Evolutionary conservation across 2,888 invertebrate genomes (phyloP).

Genomic region (Spodoptera littoralis): DNA sequence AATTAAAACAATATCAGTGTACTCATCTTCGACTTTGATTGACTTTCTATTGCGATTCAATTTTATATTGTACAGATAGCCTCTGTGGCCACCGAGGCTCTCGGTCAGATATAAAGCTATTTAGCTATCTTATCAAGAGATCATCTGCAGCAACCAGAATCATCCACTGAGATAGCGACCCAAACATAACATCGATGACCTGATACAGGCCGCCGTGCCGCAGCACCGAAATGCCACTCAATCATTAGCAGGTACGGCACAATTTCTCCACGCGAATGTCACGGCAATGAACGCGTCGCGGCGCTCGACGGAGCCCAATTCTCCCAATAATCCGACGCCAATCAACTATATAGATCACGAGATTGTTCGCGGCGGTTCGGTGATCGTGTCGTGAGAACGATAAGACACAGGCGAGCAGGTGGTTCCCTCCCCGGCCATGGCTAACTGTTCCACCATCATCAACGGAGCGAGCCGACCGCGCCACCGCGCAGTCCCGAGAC

Average conservation of each 20-base stretch:
- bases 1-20: conserved; percentile 64
- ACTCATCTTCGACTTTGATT: conserved; percentile 75
- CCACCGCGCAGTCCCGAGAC: conserved; percentile 80
- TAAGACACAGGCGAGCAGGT: conserved; percentile 81
- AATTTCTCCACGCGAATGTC: conserved; percentile 84
- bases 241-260: conserved; percentile 64
- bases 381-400: conserved; percentile 86
- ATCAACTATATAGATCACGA: conserved; percentile 86
- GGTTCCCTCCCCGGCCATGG: conserved; percentile 83
- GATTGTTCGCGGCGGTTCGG: conserved; percentile 80
- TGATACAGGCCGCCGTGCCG: conserved; percentile 60
- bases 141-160: conserved; percentile 68
- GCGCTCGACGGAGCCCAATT: conserved; percentile 77
- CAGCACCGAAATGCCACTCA: conserved; percentile 78
- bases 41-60: conserved; percentile 84
- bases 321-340: conserved; percentile 82
- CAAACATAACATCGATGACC: conserved; percentile 79
- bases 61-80: conserved; percentile 77
- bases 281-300: conserved; percentile 76
- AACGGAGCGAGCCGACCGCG: conserved; percentile 74
- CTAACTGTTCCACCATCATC: conserved; percentile 84
- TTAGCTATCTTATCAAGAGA: conserved; percentile 78
- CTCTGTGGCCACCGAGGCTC: conserved; percentile 62
- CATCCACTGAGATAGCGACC: conserved; percentile 74
- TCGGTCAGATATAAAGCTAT: conserved; percentile 79